Conservation (phyloP, 1,140 invertebrate genomes). For the Phenacoccus solenopsis region DNA sequence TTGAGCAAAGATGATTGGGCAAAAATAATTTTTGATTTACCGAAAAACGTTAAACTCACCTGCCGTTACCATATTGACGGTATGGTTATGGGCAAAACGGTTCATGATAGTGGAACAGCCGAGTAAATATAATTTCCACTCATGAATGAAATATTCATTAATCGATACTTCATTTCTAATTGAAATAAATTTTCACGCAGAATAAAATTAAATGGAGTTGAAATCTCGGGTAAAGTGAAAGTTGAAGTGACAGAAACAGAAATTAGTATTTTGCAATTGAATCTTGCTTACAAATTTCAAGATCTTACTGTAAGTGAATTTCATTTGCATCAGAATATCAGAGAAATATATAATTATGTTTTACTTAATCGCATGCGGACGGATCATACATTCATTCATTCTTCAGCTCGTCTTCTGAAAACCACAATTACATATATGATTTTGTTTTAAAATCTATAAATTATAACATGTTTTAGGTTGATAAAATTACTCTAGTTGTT, state of each 20-base stretch:
- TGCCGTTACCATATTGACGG: background rate
- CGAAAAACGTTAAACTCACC: background rate
- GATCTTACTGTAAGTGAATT: background rate
- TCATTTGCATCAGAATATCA: no score
- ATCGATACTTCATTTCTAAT: background rate
- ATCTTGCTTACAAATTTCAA: background rate
- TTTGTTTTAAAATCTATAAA: background rate
- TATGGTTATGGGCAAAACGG: background rate
- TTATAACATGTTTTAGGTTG: background rate
- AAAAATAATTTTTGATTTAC: background rate
- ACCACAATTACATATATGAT: no score
- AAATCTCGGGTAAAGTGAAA: background rate
- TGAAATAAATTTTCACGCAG: background rate
- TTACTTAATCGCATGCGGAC: no score
- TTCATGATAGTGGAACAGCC: background rate
- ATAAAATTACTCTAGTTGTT: background rate
- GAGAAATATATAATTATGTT: no score
- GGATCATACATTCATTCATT: background rate
- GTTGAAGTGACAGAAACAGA: background rate
- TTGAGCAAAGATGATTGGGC: slow-evolving; percentile 3
- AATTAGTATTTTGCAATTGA: background rate
- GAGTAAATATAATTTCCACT: background rate
- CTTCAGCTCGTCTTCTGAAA: no score
- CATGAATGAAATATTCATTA: background rate
- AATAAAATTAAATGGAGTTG: background rate